Conservation (phyloP, 2,888 invertebrate species). For the Hirtodrosophila histrioides region DNA sequence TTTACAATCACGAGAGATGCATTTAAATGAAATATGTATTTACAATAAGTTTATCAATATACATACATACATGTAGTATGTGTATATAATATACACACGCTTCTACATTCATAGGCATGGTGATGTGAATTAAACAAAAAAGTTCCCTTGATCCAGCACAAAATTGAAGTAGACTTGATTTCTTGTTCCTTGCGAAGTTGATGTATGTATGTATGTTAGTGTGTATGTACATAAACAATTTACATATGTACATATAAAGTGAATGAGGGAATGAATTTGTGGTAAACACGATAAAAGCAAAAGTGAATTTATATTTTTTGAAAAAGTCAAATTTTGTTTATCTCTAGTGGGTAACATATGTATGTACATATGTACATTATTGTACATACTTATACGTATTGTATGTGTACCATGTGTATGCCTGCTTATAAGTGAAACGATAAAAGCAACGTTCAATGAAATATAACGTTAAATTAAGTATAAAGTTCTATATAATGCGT, state of each 20-base stretch:
- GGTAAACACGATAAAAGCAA: slow-evolving; percentile 32
- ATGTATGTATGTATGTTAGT: background rate
- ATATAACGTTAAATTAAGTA: slow-evolving; percentile 1
- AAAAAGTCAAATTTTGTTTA: slow-evolving; percentile 37
- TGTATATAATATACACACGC: background rate
- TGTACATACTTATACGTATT: background rate
- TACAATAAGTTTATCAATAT: background rate
- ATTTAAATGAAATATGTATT: slow-evolving; percentile 1
- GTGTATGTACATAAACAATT: no score
- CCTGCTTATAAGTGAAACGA: slow-evolving; percentile 27
- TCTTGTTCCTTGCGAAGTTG: background rate
- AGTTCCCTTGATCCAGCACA: background rate
- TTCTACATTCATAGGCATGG: background rate
- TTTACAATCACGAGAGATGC: slow-evolving; percentile 3
- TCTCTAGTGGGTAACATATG: slow-evolving; percentile 20
- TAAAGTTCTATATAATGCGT: background rate
- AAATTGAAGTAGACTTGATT: background rate
- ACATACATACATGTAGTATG: background rate
- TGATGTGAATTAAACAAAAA: background rate
- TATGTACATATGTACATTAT: slow-evolving; percentile 1
- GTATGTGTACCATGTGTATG: slow-evolving; percentile 13
- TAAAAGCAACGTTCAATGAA: slow-evolving; percentile 7
- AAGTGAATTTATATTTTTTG: slow-evolving; percentile 8
- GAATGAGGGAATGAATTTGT: slow-evolving; percentile 25
- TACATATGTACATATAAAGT: no score